Evolutionary conservation across 2,797 vertebrate genomes (phyloP).

Genomic region (Pangasius sanitwongsei): DNA sequence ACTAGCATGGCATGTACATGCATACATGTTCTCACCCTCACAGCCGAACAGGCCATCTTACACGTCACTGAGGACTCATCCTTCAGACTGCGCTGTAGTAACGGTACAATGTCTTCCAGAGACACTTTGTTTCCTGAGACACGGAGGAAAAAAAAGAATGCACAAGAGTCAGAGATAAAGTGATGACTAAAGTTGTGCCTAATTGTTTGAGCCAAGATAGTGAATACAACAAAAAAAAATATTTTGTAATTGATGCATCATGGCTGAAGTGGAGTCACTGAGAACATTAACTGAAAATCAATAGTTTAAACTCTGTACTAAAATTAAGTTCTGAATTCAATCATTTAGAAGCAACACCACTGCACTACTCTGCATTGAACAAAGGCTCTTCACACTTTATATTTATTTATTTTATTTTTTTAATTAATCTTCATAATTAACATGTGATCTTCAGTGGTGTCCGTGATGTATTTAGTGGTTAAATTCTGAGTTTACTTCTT

Average conservation of each 20-base stretch:
- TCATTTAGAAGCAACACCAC: no score
- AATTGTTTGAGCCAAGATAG: neutral
- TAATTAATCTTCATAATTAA: neutral
- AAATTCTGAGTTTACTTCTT: neutral
- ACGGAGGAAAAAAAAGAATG: neutral
- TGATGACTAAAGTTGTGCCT: neutral
- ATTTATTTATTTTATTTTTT: no score
- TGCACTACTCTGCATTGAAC: neutral
- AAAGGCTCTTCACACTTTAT: no score
- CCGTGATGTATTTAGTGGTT: neutral
- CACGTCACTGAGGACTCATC: conserved; percentile 96
- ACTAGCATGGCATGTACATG: neutral
- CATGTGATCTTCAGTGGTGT: neutral
- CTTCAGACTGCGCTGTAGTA: conserved; percentile 86
- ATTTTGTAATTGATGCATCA: no score
- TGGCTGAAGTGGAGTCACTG: no score
- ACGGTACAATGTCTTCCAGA: conserved; percentile 86
- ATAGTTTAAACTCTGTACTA: neutral
- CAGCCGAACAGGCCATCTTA: conserved; percentile 92
- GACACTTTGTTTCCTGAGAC: conserved; percentile 84
- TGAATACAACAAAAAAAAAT: neutral
- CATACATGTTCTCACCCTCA: conserved; percentile 80
- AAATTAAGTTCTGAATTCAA: neutral
- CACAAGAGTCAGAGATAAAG: neutral
- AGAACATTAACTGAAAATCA: neutral